A percentile compares a stretch with the other conserved stretches of the same genome.
Conservation (phyloP, 2,797 vertebrate species). For the Benthosema pterotum region DNA sequence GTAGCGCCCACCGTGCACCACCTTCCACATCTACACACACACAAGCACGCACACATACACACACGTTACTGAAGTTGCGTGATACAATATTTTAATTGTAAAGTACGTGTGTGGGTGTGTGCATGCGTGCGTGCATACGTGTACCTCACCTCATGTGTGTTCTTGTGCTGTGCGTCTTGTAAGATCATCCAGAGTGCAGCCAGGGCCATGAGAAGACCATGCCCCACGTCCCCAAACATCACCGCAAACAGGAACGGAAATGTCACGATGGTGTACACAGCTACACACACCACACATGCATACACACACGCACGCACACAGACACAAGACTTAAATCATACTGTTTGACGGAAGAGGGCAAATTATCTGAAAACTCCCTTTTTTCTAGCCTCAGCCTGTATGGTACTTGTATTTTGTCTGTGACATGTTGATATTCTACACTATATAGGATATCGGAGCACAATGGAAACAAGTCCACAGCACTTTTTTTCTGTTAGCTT, state of each 20-base stretch:
- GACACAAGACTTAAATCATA: too few relatives aligned
- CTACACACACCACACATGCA: conserved; percentile 63
- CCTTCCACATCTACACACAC: conserved; percentile 87
- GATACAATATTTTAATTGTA: too few relatives aligned
- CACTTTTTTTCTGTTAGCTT: too few relatives aligned
- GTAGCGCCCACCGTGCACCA: conserved; percentile 91
- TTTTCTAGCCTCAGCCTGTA: too few relatives aligned
- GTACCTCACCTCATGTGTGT: conserved; percentile 82
- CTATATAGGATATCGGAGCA: not conserved
- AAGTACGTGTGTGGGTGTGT: too few relatives aligned
- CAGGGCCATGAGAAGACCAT: conserved; percentile 89
- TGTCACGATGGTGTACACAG: conserved; percentile 93
- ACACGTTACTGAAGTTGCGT: too few relatives aligned
- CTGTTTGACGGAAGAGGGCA: too few relatives aligned
- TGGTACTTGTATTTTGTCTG: too few relatives aligned
- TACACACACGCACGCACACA: too few relatives aligned
- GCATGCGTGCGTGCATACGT: not conserved
- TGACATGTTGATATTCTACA: too few relatives aligned
- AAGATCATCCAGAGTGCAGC: conserved; percentile 88
- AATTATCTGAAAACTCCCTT: too few relatives aligned
- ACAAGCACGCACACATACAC: too few relatives aligned
- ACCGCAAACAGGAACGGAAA: conserved; percentile 98
- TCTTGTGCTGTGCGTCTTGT: conserved; percentile 81
- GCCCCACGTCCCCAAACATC: conserved; percentile 97
- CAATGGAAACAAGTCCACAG: not conserved